Evolutionary conservation across 2,797 vertebrate species (phyloP), one percentile per base, ranked within the genome.

Genomic region (Poecilia picta): DNA sequence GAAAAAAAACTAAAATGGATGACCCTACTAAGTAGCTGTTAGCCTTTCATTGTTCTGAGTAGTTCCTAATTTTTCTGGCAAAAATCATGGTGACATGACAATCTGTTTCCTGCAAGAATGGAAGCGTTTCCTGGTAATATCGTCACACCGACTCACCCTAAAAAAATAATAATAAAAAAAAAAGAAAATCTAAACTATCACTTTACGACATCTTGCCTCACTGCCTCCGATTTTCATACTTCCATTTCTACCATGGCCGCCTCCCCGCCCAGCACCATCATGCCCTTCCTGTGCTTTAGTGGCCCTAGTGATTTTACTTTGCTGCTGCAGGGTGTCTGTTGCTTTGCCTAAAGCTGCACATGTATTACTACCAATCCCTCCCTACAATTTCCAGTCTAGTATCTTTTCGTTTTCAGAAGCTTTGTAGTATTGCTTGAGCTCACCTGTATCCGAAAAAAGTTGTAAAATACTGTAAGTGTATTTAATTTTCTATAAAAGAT

Each of bases 401-500:
- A 91, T 93, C 94, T 93, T 91, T 81, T 77, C 91, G 88, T 85
- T 88, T 85, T 75, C 76, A 91, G 94, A 94, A 87, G 95, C 96
- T 95, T 95, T 57, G 93, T 87, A 91, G 92, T 93, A 81, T 89
- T 88, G 96, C 93, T 77, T 87, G 94, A 95, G 92, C 93, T 95
- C 95, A 95, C 89, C 90, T 95, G 85, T 92, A 89, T 36, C 77
- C 43, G 82, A 57, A 77, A 79, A 89, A 95, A 88, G 90, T 83
- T 96, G 96, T 96, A 96, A 90, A 94, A 97, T 96, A 93, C 86
- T 91, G 92, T 96, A 97, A 94, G 96, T 97, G 96, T 97, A 98
- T 97, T 97, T 98, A 97, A 97, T 98, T 98, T 98, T 98, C 97
- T 98, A 98, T 97, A 96, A 98, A 98, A 96, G 97, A 97, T 98